phyloP scores from a whole-genome alignment of 2,113 vertebrate genomes.

The Gulo gulo region DNA sequence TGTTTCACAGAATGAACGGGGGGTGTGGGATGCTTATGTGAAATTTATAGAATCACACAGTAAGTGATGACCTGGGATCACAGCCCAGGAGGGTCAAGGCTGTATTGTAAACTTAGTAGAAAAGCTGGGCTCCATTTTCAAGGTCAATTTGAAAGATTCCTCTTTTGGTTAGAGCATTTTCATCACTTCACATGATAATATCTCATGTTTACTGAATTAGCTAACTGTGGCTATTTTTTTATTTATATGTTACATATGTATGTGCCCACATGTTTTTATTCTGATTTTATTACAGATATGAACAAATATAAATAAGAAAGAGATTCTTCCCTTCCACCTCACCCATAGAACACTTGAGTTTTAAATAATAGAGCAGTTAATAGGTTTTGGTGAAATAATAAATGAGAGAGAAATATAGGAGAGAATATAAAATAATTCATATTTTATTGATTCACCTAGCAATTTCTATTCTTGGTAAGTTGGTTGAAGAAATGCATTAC shows the following conservation, averaged over 20 bases:
- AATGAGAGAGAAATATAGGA: slow-evolving; percentile 8
- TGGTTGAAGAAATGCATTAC: slow-evolving; percentile 66
- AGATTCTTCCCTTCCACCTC: not conserved
- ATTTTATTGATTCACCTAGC: slow-evolving; percentile 24
- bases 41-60: not conserved
- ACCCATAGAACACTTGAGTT: not conserved
- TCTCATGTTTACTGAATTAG: not conserved
- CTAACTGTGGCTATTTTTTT: not conserved
- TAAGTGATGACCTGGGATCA: fast-evolving
- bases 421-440: slow-evolving; percentile 57
- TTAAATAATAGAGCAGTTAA: not conserved
- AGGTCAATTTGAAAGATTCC: not conserved
- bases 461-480: slow-evolving; percentile 64
- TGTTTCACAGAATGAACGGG: not conserved
- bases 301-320: not conserved
- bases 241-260: not conserved
- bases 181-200: not conserved
- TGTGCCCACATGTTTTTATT: not conserved
- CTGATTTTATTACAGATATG: not conserved
- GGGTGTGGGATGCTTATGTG: fast-evolving
- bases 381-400: slow-evolving; percentile 6
- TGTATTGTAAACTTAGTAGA: not conserved
- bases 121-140: not conserved
- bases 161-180: not conserved
- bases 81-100: not conserved